Evolutionary conservation across 53 echinoderm and acorn worm species (phyloP).

Genomic region (Crossaster papposus): DNA sequence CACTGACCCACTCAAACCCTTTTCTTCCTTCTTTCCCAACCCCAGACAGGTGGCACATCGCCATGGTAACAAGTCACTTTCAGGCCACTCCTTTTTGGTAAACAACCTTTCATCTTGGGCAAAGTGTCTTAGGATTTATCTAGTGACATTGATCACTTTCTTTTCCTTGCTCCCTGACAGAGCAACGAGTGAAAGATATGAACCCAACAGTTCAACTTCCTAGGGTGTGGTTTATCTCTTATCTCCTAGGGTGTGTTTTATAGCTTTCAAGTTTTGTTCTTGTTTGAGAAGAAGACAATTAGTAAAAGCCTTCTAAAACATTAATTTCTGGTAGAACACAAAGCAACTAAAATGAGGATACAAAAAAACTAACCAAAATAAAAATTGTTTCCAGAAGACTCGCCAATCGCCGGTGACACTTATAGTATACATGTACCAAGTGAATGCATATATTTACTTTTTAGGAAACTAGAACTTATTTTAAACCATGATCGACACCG

Average conservation of each 20-base stretch:
- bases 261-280: neutral
- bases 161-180: neutral
- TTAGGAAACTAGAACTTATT: neutral
- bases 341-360: too few relatives aligned
- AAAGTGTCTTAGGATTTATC: neutral
- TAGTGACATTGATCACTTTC: neutral
- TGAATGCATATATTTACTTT: too few relatives aligned
- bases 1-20: slow-evolving; percentile 8
- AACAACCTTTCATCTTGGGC: slow-evolving; percentile 5
- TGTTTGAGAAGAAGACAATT: too few relatives aligned
- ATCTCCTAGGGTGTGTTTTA: too few relatives aligned
- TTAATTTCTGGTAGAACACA: too few relatives aligned
- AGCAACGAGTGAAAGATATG: neutral
- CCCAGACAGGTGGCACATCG: slow-evolving; percentile 12
- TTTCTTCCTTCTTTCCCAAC: neutral
- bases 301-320: too few relatives aligned
- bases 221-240: neutral
- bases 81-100: slow-evolving; percentile 3
- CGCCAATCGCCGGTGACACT: neutral
- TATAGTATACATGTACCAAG: neutral
- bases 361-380: too few relatives aligned
- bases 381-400: too few relatives aligned
- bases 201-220: neutral
- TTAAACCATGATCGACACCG: neutral
- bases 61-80: slow-evolving; percentile 16